phyloP scores from a whole-genome alignment of 2,113 vertebrate genomes.

The Anser brachyrhynchus region DNA sequence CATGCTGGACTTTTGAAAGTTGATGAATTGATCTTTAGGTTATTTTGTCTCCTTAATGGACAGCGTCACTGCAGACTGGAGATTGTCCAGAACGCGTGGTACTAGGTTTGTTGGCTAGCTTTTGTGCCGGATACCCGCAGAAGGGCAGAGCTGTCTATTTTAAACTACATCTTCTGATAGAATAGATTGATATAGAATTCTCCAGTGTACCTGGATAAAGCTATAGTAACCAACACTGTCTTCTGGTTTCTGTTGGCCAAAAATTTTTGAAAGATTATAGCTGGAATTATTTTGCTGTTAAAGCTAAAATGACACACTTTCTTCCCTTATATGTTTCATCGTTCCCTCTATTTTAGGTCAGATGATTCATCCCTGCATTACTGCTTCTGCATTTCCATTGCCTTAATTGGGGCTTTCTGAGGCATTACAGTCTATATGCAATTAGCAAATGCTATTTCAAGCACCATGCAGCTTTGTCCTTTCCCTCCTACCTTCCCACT shows the following conservation, averaged over 20 bases:
- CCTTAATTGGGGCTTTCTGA: slow-evolving; percentile 56
- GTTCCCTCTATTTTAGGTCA: slow-evolving; percentile 54
- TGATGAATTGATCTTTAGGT: not conserved
- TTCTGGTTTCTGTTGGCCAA: not conserved
- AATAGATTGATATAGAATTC: not conserved
- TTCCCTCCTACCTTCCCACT: not conserved
- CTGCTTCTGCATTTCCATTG: slow-evolving; percentile 51
- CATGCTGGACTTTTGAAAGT: not conserved
- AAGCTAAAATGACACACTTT: slow-evolving; percentile 54
- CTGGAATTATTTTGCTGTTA: slow-evolving; percentile 36
- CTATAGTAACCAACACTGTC: not conserved
- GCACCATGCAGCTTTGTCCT: not conserved
- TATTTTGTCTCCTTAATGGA: not conserved
- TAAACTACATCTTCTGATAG: not conserved
- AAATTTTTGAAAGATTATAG: not conserved
- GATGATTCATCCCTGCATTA: slow-evolving; percentile 66
- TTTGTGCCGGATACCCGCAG: not conserved
- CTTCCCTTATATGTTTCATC: slow-evolving; percentile 32
- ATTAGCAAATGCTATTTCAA: slow-evolving; percentile 28
- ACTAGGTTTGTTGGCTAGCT: not conserved
- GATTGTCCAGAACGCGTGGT: not conserved
- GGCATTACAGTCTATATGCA: not conserved
- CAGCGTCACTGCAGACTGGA: not conserved
- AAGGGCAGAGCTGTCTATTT: not conserved
- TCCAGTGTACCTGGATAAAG: not conserved